Evolutionary conservation across 2,797 vertebrate species (phyloP).

Genomic region (Calcarius lapponicus): DNA sequence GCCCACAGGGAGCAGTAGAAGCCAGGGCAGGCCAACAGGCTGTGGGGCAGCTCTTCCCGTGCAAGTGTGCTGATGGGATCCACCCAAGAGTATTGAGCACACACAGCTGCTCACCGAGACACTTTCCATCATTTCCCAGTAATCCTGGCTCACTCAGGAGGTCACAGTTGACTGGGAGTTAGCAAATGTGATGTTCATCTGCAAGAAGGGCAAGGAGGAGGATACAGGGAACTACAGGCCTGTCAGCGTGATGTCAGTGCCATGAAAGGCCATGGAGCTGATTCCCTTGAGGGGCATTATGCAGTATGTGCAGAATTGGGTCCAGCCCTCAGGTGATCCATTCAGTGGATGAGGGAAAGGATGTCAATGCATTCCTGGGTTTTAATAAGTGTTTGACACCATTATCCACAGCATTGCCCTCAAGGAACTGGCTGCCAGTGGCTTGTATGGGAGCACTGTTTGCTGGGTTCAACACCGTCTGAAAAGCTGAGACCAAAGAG

Average conservation of each 20-base stretch:
- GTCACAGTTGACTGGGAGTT: neutral
- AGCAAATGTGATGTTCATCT: neutral
- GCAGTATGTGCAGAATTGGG: fast-evolving
- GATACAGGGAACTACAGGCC: neutral
- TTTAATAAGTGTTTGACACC: neutral
- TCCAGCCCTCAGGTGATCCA: fast-evolving
- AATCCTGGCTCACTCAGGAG: neutral
- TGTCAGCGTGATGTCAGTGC: neutral
- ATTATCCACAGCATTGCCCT: neutral
- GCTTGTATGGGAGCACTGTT: neutral
- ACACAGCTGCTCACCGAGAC: fast-evolving
- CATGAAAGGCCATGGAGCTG: neutral
- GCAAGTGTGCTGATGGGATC: neutral
- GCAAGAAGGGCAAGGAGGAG: neutral
- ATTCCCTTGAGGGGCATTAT: neutral
- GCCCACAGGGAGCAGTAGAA: neutral
- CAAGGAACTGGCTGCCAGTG: neutral
- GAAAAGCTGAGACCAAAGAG: neutral
- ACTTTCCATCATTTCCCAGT: neutral
- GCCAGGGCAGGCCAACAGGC: neutral
- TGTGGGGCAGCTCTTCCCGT: too few species aligned
- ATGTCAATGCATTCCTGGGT: neutral
- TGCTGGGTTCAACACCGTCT: neutral
- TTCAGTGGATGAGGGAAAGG: neutral
- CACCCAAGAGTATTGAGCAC: neutral